Base-by-base conservation (phyloP, 2,113 vertebrate species). In the Diphyllodes magnificus region DNA sequence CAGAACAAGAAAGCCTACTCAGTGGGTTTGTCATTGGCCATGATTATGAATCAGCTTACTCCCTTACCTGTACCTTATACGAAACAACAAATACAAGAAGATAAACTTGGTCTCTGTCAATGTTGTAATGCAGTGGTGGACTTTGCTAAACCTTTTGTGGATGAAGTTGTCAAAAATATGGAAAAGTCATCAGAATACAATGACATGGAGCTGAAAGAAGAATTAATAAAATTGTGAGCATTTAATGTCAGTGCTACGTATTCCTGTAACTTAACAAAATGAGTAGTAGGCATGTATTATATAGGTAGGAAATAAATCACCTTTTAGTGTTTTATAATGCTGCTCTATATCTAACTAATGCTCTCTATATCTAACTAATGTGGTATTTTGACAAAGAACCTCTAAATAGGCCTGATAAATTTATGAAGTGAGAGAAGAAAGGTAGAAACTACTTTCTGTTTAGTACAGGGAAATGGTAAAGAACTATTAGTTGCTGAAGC, bases 191-290 rank as follows among this genome's bases (percentile, higher is more conserved):
- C 84, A 61, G 96, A 96, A 86, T 78, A 88, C 25, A 96, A 94
- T 83, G 96, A 97, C 45, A 95, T 92, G 44, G 98, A 98, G 94
- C 94, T 99, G 70, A 99, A 98, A 97, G 97, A 97, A 56, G 99
- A 99, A 91, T 96, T 99, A 91, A 63, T 99, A 50, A 98, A 98
- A 95, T 99, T 99, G 99, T 99, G 98, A 93, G 99, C 96, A 42
- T 96, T 88, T 84, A 56, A 15, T 61, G 50, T 93, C 31, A 56
- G n/a, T 47, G 23, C 59, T 63, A 60, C n/a, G 3, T 53, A 35
- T 27, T 78, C 28, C 8, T 94, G 1, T 85, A 86, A 76, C 14
- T 70, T 83, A 78, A 66, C 31, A 69, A 65, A 91, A 57, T 24
- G 3, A 63, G 49, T 24, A 56, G 15, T 40, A 51, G 28, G 18